Conservation (phyloP, 1,140 invertebrate genomes). For the Venustaconcha ellipsiformis region DNA sequence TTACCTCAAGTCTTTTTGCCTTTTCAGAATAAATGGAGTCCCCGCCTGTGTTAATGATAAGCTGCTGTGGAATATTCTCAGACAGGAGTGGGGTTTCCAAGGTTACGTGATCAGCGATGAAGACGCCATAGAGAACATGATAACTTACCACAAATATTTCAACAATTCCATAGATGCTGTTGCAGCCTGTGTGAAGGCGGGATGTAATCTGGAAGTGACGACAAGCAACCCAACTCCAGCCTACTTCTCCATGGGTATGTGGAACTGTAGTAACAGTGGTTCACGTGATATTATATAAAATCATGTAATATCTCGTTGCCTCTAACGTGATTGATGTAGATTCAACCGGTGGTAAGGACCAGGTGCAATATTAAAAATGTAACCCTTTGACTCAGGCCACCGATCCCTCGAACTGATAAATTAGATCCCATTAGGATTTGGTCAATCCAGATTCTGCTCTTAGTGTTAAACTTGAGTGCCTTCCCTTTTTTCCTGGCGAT, state of each 20-base stretch:
- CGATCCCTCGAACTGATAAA: too few species aligned
- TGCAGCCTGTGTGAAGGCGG: slow-evolving; percentile 60
- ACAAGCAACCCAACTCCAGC: slow-evolving; percentile 26
- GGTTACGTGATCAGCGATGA: slow-evolving; percentile 67
- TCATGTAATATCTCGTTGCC: too few species aligned
- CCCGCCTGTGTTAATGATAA: slow-evolving; percentile 63
- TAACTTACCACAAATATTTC: slow-evolving; percentile 54
- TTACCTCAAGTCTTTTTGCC: not conserved
- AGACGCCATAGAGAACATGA: slow-evolving; percentile 59
- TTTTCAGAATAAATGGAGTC: slow-evolving; percentile 61
- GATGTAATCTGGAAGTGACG: slow-evolving; percentile 61
- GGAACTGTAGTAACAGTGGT: not conserved
- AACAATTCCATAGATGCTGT: slow-evolving; percentile 51
- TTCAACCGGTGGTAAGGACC: too few species aligned
- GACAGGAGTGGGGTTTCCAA: slow-evolving; percentile 59
- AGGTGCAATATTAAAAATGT: too few species aligned
- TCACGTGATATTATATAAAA: too few species aligned
- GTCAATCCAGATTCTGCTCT: too few species aligned
- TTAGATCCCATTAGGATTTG: too few species aligned
- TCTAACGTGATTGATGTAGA: too few species aligned
- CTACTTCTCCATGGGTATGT: slow-evolving; percentile 32
- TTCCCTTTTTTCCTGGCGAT: too few species aligned
- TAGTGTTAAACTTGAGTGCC: too few species aligned
- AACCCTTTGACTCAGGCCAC: too few species aligned
- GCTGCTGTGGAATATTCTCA: slow-evolving; percentile 58